These are phyloP conservation scores for Hyperoplus lanceolatus DNA, from an alignment of 2,797 vertebrate species.

Conservation along the genomic window DNA sequence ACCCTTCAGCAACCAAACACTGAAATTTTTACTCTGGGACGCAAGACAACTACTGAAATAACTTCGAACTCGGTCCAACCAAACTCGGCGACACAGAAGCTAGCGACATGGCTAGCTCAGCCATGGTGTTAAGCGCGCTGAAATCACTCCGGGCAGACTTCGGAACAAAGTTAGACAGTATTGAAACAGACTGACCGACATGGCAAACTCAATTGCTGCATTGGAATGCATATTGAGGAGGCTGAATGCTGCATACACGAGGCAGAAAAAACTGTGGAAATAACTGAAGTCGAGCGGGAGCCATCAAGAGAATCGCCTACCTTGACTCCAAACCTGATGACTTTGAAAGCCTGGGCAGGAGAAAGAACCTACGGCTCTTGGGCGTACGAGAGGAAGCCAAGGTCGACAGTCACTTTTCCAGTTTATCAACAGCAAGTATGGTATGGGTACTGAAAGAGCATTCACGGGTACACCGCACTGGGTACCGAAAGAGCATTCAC, in stretches of 20 bases:
- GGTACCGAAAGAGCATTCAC: too few species aligned
- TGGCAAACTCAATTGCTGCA: background rate
- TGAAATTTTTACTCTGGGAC: constrained; percentile 17
- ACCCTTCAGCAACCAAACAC: background rate
- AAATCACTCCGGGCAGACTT: background rate
- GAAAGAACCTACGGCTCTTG: constrained; percentile 11
- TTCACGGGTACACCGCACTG: constrained; percentile 40
- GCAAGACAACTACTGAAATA: background rate
- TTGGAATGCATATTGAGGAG: background rate
- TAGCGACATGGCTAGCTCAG: constrained; percentile 5
- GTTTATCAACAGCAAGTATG: constrained; percentile 19
- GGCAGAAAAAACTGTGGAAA: background rate
- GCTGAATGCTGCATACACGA: background rate
- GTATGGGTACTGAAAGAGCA: constrained; percentile 5
- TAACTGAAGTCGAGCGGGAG: background rate
- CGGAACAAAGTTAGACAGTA: constrained; percentile 1
- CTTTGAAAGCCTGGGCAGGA: constrained; percentile 24
- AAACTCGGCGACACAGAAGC: background rate
- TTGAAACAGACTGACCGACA: background rate
- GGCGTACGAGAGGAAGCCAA: constrained; percentile 9
- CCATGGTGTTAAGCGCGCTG: background rate
- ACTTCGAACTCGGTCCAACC: too few species aligned
- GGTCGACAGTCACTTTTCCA: constrained; percentile 13
- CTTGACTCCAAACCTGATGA: constrained; percentile 31
- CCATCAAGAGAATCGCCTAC: background rate